Evolutionary conservation across 2,797 vertebrate species (phyloP), one percentile per base, ranked within the genome.

Genomic region (Centroberyx gerrardi): DNA sequence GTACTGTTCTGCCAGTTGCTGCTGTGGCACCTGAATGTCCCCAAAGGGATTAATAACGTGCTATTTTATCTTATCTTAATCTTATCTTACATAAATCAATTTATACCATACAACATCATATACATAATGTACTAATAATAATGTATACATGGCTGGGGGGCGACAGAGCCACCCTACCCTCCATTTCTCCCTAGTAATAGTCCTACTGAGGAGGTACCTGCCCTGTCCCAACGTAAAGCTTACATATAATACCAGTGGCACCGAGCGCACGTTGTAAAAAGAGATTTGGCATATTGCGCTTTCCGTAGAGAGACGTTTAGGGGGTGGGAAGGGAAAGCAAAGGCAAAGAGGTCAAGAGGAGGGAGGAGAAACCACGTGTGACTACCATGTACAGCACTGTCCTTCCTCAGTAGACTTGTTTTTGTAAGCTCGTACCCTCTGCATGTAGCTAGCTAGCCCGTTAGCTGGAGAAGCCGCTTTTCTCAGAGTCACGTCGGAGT

Each of bases 331-430:
- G 69, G 70, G 79, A 88, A 93, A 86, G 93, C 95, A 96, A 95
- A 96, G 95, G 93, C 95, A 95, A 93, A 94, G 88, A 94, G 95
- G 95, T 96, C 95, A 95, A 94, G 94, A 94, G 94, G 94, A 94
- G 95, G 95, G 92, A 86, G 82, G 78, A 74, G 83, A 79, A 93
- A 95, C 88, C 95, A 96, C 95, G 94, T 96, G 95, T 94, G 94
- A 60, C 22, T 89, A 87, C 84, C 82, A 89, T 87, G 91, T 81
- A 86, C 91, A 86, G 89, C 83, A 15, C 92, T 91, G 94, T 94
- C 95, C 94, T 95, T 95, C 92, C 87, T 85, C 72, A 8, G 86
- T 91, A 83, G 83, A 88, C 87, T 94, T 95, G 94, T 95, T 92
- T 93, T 92, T 90, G 87, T 94, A 90, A 86, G 89, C 87, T 22